phyloP scores from a whole-genome alignment of 2,797 vertebrate species.

The Notamacropus eugenii region DNA sequence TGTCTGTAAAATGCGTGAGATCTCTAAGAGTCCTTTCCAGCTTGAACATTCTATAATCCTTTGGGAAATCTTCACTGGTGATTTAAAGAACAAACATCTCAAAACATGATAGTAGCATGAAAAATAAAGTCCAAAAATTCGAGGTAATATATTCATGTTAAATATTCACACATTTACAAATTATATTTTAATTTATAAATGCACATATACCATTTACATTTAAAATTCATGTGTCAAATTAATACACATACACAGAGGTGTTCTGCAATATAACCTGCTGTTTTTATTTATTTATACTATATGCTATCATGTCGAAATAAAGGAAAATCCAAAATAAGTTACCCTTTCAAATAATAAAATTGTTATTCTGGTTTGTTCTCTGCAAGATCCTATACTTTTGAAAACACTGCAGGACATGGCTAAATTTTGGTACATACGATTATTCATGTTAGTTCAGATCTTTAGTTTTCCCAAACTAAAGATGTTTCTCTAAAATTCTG shows the following conservation, averaged over 20 bases:
- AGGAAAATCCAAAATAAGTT: not conserved
- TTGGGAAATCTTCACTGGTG: not conserved
- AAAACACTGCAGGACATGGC: not conserved
- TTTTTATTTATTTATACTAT: not conserved
- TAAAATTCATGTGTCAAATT: constrained; percentile 10
- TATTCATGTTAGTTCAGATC: constrained; percentile 1
- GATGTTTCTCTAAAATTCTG: constrained; percentile 4
- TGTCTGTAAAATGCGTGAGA: not conserved
- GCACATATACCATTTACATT: not conserved
- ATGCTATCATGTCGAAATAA: constrained; percentile 15
- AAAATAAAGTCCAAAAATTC: constrained; percentile 28
- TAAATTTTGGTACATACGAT: not conserved
- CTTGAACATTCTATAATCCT: not conserved
- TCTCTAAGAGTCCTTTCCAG: not conserved
- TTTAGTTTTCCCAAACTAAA: not conserved
- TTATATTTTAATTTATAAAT: constrained; percentile 40
- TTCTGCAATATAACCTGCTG: not conserved
- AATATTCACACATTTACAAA: not conserved
- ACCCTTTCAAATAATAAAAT: not conserved
- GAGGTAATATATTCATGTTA: not conserved
- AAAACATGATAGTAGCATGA: constrained; percentile 3
- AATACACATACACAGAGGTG: not conserved
- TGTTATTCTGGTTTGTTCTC: not conserved
- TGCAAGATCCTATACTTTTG: not conserved
- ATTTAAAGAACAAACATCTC: constrained; percentile 10